phyloP scores from a whole-genome alignment of 1,140 invertebrate genomes.

The Papilio xuthus region DNA sequence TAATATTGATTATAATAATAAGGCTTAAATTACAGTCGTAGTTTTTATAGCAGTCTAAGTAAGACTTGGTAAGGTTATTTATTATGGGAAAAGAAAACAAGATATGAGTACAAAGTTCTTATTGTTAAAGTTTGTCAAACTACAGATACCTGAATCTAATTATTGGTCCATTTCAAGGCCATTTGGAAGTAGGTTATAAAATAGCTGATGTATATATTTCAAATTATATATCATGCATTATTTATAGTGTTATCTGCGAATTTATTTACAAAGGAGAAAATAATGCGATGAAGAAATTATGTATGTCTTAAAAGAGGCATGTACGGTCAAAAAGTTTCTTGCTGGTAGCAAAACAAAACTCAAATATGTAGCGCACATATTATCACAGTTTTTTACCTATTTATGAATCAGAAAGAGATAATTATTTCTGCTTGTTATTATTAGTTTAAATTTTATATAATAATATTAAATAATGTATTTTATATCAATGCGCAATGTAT shows the following conservation, averaged over 20 bases:
- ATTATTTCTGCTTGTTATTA: background rate
- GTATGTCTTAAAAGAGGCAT: background rate
- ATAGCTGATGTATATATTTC: background rate
- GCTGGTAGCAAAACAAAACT: background rate
- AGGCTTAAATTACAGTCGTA: background rate
- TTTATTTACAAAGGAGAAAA: background rate
- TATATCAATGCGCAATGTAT: slow-evolving; percentile 5
- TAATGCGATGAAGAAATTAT: background rate
- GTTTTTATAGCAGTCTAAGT: background rate
- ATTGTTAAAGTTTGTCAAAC: background rate
- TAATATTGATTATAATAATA: background rate
- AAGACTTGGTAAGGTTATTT: background rate
- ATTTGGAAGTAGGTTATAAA: background rate
- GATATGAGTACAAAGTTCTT: background rate
- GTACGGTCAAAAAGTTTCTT: background rate
- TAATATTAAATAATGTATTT: slow-evolving; percentile 13
- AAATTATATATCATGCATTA: background rate
- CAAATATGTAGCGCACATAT: slow-evolving; percentile 11
- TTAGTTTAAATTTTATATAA: slow-evolving; percentile 3
- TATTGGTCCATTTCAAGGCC: slow-evolving; percentile 9
- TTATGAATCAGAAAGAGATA: background rate
- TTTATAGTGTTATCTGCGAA: background rate
- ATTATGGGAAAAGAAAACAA: background rate
- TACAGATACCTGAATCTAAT: background rate
- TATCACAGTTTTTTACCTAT: background rate